These are phyloP conservation scores for Malurus melanocephalus DNA, from an alignment of 2,113 vertebrate species.

Conservation along the genomic window DNA sequence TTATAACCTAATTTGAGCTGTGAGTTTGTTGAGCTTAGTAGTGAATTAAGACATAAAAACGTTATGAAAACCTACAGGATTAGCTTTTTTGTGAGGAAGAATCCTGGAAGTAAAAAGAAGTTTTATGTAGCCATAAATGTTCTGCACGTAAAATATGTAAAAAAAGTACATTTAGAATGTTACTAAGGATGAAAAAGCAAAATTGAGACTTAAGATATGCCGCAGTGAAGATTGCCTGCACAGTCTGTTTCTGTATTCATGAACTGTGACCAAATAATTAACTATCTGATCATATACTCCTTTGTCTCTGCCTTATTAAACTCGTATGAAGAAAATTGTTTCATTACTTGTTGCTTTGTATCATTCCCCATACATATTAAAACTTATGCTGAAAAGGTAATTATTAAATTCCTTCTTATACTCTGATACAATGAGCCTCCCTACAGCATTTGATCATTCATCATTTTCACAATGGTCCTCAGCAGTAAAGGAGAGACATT, in stretches of 20 bases:
- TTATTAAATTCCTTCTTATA: background rate
- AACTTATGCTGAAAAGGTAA: background rate
- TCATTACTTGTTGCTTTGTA: background rate
- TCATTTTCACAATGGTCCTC: background rate
- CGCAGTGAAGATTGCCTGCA: background rate
- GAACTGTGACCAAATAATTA: background rate
- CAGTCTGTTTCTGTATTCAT: background rate
- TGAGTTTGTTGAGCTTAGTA: background rate
- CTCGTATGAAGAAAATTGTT: background rate
- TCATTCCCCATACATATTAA: background rate
- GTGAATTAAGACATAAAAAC: background rate
- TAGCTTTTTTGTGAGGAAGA: background rate
- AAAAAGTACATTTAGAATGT: background rate
- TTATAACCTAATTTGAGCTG: background rate
- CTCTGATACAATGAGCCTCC: background rate
- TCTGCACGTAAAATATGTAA: background rate
- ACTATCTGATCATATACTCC: background rate
- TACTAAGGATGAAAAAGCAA: background rate
- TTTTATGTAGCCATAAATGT: background rate
- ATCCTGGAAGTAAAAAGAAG: background rate
- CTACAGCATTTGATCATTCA: background rate
- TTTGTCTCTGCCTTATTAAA: background rate
- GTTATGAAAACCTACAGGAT: background rate
- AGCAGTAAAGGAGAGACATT: background rate
- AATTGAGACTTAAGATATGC: background rate